phyloP scores from a whole-genome alignment of 2,888 invertebrate species.

The Leptinotarsa tumamoca region DNA sequence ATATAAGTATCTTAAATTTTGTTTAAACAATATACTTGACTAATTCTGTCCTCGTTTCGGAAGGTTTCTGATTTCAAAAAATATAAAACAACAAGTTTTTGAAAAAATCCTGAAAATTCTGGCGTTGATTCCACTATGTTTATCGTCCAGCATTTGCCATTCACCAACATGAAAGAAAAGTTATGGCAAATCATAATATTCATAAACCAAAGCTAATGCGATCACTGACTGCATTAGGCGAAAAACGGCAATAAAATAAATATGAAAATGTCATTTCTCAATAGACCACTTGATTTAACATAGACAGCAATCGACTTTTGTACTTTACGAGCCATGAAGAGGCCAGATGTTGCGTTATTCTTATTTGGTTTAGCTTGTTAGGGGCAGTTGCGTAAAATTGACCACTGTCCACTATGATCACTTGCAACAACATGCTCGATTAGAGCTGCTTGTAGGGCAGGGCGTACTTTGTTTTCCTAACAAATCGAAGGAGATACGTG shows the following conservation, averaged over 20 bases:
- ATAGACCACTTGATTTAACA: constrained; percentile 60
- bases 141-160: background rate
- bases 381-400: constrained; percentile 60
- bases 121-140: too few relatives aligned
- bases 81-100: too few relatives aligned
- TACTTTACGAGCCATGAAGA: constrained; percentile 60
- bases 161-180: background rate
- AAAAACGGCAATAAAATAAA: constrained; percentile 59
- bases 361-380: constrained; percentile 54
- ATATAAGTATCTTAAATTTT: too few relatives aligned
- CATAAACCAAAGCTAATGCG: constrained; percentile 59
- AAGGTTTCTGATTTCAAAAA: too few relatives aligned
- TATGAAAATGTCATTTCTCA: constrained; percentile 63
- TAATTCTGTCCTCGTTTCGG: too few relatives aligned
- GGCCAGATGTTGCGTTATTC: constrained; percentile 61
- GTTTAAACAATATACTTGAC: too few relatives aligned
- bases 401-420: constrained; percentile 59
- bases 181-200: constrained; percentile 54
- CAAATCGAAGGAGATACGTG: constrained; percentile 39
- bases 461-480: constrained; percentile 41
- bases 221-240: constrained; percentile 59
- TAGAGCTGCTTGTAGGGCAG: constrained; percentile 31
- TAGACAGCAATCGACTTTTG: constrained; percentile 55
- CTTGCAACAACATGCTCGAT: constrained; percentile 44
- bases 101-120: too few relatives aligned